phyloP scores from a whole-genome alignment of 2,113 vertebrate genomes.

The Bagarius yarrelli region DNA sequence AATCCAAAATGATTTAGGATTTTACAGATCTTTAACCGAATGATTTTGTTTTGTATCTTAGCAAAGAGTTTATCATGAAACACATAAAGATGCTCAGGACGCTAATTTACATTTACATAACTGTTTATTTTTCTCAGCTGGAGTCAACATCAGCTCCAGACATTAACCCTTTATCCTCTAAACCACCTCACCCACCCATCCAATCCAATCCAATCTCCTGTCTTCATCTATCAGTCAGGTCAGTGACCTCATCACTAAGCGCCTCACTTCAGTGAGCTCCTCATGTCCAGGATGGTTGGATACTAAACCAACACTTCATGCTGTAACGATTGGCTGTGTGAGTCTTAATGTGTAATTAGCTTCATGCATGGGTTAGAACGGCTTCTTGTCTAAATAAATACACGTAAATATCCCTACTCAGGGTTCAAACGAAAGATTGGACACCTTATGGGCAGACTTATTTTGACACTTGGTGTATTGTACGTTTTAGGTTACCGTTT shows the following conservation, averaged over 20 bases:
- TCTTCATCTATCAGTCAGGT: conserved; percentile 67
- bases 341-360: background rate
- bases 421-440: background rate
- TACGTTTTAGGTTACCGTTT: no score
- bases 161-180: conserved; percentile 70
- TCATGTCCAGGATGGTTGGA: conserved; percentile 52
- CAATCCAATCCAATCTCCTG: conserved; percentile 62
- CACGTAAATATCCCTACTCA: background rate
- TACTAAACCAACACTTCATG: conserved; percentile 19
- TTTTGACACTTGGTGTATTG: no score
- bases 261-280: conserved; percentile 60
- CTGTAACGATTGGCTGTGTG: background rate
- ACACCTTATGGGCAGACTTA: no score
- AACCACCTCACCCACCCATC: conserved; percentile 62
- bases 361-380: background rate
- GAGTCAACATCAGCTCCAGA: conserved; percentile 35
- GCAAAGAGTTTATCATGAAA: background rate
- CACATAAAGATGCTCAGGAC: background rate
- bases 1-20: no score
- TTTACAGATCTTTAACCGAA: background rate
- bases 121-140: background rate
- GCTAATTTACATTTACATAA: background rate
- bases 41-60: background rate
- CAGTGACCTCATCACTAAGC: conserved; percentile 70
- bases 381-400: background rate